Evolutionary conservation across 2,113 vertebrate species (phyloP).

Genomic region (Piaya cayana): DNA sequence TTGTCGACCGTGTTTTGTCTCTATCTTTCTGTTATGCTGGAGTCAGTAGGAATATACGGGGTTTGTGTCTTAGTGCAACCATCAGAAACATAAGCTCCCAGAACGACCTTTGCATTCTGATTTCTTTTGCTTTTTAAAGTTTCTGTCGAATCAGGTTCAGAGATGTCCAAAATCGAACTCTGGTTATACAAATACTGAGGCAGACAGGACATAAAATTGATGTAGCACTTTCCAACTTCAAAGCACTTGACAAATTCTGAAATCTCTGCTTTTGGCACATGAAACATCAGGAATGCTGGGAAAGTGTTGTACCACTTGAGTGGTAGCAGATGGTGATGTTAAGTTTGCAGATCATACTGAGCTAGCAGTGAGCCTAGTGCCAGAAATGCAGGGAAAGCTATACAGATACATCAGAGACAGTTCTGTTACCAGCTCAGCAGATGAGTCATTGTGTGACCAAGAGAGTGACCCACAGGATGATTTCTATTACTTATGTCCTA

Average conservation of each 20-base stretch:
- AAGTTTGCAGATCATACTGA: conserved; percentile 40
- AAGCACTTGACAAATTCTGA: conserved; percentile 9
- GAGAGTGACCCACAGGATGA: background rate
- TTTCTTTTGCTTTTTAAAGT: background rate
- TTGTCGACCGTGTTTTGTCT: background rate
- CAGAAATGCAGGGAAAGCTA: conserved; percentile 20
- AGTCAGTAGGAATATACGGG: background rate
- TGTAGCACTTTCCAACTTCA: background rate
- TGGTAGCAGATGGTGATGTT: conserved; percentile 61
- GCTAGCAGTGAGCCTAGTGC: conserved; percentile 18
- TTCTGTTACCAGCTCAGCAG: conserved; percentile 42
- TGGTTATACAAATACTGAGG: background rate
- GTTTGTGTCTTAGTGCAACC: background rate
- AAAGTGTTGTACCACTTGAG: conserved; percentile 54
- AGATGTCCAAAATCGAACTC: background rate
- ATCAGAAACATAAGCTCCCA: background rate
- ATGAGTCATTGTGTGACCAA: conserved; percentile 41
- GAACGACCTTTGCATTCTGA: background rate
- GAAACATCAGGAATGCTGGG: conserved; percentile 39
- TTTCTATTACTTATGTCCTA: background rate
- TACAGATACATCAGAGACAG: conserved; percentile 37
- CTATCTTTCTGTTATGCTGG: background rate
- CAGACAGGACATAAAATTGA: background rate
- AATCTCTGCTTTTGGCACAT: conserved; percentile 19
- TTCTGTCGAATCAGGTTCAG: background rate